These are phyloP conservation scores for Monochamus alternatus DNA, from an alignment of 2,888 invertebrate species.

Conservation along the genomic window DNA sequence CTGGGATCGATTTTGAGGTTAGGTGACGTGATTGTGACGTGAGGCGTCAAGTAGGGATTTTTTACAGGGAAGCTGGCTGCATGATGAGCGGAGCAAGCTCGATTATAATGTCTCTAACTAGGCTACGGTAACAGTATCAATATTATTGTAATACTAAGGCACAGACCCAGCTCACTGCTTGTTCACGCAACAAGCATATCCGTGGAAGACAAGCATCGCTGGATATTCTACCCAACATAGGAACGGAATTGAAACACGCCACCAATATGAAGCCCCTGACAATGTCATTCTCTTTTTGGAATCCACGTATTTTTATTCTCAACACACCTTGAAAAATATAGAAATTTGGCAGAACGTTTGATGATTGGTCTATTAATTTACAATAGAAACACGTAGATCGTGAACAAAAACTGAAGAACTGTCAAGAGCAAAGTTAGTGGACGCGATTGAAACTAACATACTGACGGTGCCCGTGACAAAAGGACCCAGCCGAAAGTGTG, in stretches of 20 bases:
- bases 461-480: constrained; percentile 48
- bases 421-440: constrained; percentile 46
- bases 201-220: constrained; percentile 71
- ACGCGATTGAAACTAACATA: constrained; percentile 63
- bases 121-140: constrained; percentile 69
- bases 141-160: constrained; percentile 73
- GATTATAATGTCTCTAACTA: constrained; percentile 66
- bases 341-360: constrained; percentile 11
- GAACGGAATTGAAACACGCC: constrained; percentile 68
- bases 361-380: not conserved
- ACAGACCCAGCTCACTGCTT: constrained; percentile 72
- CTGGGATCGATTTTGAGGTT: not conserved
- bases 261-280: constrained; percentile 44
- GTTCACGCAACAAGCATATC: constrained; percentile 68
- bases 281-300: not conserved
- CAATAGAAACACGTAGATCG: not conserved
- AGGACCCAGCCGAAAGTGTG: constrained; percentile 53
- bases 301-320: constrained; percentile 10
- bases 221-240: constrained; percentile 71
- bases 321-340: constrained; percentile 14
- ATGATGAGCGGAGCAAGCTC: constrained; percentile 70
- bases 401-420: not conserved
- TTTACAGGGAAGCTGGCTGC: constrained; percentile 50
- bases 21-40: constrained; percentile 28
- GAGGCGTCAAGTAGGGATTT: constrained; percentile 14